Evolutionary conservation across 1,140 invertebrate genomes (phyloP).

Genomic region (Drosophila novamexicana): DNA sequence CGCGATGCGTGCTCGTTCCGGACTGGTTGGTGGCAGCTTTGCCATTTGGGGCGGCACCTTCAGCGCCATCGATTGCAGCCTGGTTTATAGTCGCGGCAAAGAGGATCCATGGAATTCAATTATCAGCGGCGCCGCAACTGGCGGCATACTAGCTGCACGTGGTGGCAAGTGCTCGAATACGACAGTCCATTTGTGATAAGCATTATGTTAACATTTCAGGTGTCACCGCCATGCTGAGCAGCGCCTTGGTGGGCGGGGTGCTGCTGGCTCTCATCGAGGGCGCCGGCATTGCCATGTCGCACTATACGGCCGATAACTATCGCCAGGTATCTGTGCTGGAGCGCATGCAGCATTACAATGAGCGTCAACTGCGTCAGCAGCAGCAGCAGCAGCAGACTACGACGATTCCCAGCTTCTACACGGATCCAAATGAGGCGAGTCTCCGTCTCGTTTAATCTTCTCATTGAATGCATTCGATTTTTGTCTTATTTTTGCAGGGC

Average conservation of each 20-base stretch:
- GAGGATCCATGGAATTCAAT: slow-evolving; percentile 74
- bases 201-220: slow-evolving; percentile 26
- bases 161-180: slow-evolving; percentile 37
- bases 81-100: slow-evolving; percentile 56
- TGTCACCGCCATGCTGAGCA: slow-evolving; percentile 56
- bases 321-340: slow-evolving; percentile 57
- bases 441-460: neutral
- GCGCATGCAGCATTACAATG: slow-evolving; percentile 43
- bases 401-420: slow-evolving; percentile 15
- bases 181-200: neutral
- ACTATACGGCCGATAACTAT: slow-evolving; percentile 58
- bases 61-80: slow-evolving; percentile 59
- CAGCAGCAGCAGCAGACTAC: slow-evolving; percentile 26
- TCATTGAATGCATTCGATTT: slow-evolving; percentile 15
- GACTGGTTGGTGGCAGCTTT: slow-evolving; percentile 55
- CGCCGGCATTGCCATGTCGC: slow-evolving; percentile 51
- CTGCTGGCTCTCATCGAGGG: slow-evolving; percentile 64
- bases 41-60: slow-evolving; percentile 67
- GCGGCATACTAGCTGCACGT: slow-evolving; percentile 59
- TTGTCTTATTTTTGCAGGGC: slow-evolving; percentile 29
- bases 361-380: slow-evolving; percentile 37
- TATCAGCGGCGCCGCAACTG: slow-evolving; percentile 63
- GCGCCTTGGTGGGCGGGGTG: slow-evolving; percentile 60
- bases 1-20: slow-evolving; percentile 44
- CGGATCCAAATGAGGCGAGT: slow-evolving; percentile 31